phyloP scores from a whole-genome alignment of 2,113 vertebrate species.

The Salvelinus namaycush region DNA sequence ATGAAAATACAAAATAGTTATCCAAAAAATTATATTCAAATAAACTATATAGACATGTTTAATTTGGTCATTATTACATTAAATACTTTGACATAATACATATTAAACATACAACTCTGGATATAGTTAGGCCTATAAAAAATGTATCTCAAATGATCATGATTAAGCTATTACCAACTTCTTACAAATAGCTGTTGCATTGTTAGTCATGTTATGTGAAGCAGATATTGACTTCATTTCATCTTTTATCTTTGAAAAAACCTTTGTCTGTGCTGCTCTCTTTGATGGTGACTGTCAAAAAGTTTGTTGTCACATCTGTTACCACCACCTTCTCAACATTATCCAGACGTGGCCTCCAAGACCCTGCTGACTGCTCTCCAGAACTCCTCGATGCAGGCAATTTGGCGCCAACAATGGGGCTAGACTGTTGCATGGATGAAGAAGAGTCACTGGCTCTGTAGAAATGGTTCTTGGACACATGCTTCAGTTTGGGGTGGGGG shows the following conservation, averaged over 20 bases:
- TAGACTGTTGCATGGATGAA: slow-evolving; percentile 18
- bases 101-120: not conserved
- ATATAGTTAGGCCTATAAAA: not conserved
- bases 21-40: not conserved
- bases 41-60: not conserved
- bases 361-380: slow-evolving; percentile 75
- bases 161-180: slow-evolving; percentile 24
- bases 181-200: not conserved
- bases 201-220: not conserved
- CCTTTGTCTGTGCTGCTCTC: slow-evolving; percentile 97
- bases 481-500: slow-evolving; percentile 67
- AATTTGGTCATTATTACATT: slow-evolving; percentile 10
- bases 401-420: slow-evolving; percentile 56
- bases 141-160: slow-evolving; percentile 45
- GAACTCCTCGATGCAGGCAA: slow-evolving; percentile 77
- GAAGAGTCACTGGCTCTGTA: slow-evolving; percentile 8
- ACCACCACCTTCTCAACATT: slow-evolving; percentile 94
- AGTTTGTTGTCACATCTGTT: slow-evolving; percentile 95
- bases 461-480: slow-evolving; percentile 35
- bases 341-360: slow-evolving; percentile 85
- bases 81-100: not conserved
- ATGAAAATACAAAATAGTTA: not conserved
- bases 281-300: slow-evolving; percentile 95
- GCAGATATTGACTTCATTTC: slow-evolving; percentile 52
- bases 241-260: slow-evolving; percentile 93